A percentile compares a stretch with the other conserved stretches of the same genome.
These are phyloP conservation scores for Sthenelais limicola DNA, from an alignment of 2,888 invertebrate species.

Conservation along the genomic window DNA sequence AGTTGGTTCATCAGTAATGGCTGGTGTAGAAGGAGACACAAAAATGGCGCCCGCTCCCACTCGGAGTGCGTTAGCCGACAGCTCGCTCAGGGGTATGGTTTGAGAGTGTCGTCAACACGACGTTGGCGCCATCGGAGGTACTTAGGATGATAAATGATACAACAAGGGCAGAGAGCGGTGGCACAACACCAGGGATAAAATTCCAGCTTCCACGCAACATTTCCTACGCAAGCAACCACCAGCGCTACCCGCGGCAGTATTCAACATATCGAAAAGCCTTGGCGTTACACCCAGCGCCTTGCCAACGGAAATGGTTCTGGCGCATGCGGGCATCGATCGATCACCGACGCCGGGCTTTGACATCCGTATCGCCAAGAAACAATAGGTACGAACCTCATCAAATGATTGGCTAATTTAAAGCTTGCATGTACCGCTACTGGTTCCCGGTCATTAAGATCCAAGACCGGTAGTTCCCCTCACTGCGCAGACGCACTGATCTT, in stretches of 20 bases:
- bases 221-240: not conserved
- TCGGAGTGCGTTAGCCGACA: not conserved
- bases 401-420: slow-evolving; percentile 38
- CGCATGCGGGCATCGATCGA: slow-evolving; percentile 30
- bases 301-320: slow-evolving; percentile 28
- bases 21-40: not conserved
- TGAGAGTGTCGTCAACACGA: slow-evolving; percentile 32
- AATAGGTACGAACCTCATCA: slow-evolving; percentile 21
- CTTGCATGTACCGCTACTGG: slow-evolving; percentile 10
- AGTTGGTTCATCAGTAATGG: too few relatives aligned
- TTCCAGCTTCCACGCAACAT: not conserved
- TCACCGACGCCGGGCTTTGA: slow-evolving; percentile 18
- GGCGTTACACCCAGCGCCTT: not conserved
- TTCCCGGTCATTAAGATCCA: slow-evolving; percentile 1
- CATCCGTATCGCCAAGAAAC: slow-evolving; percentile 34
- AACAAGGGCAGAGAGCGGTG: not conserved
- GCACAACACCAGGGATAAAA: not conserved
- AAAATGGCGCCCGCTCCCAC: not conserved
- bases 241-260: not conserved
- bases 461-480: not conserved
- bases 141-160: slow-evolving; percentile 35
- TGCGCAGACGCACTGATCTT: not conserved
- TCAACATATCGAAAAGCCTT: not conserved
- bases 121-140: slow-evolving; percentile 26
- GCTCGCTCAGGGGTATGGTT: slow-evolving; percentile 23